Percentiles rank a stretch among this genome's conserved stretches.
Evolutionary conservation across 2,113 vertebrate species (phyloP).

Genomic region (Labrus mixtus): DNA sequence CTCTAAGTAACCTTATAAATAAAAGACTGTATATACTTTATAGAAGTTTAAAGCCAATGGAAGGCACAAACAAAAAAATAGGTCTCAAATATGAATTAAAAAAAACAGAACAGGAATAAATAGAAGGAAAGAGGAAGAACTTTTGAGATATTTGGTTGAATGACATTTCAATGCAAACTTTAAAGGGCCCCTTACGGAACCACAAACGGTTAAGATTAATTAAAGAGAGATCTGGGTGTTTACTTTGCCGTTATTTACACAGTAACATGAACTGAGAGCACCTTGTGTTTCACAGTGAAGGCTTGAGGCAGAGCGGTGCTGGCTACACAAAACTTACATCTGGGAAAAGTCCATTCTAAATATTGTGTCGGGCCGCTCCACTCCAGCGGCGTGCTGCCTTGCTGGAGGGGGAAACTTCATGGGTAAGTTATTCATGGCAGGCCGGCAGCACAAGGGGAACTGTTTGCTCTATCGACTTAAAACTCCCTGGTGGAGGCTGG

Average conservation of each 20-base stretch:
- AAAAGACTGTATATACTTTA: not conserved
- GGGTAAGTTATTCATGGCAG: conserved; percentile 52
- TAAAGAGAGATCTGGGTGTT: conserved; percentile 36
- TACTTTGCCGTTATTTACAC: conserved; percentile 24
- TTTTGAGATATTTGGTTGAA: not conserved
- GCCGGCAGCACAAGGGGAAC: conserved; percentile 40
- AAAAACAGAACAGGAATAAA: conserved; percentile 8
- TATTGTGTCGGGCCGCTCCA: conserved; percentile 38
- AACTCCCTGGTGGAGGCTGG: conserved; percentile 58
- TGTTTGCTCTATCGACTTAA: conserved; percentile 65
- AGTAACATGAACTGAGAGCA: conserved; percentile 27
- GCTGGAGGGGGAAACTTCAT: conserved; percentile 55
- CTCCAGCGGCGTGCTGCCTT: conserved; percentile 45
- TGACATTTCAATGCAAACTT: conserved; percentile 14
- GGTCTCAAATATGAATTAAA: not conserved
- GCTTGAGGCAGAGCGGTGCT: conserved; percentile 6
- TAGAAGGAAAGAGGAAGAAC: not conserved
- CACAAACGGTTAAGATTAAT: conserved; percentile 26
- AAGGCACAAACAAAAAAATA: not conserved
- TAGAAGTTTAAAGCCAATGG: conserved; percentile 1
- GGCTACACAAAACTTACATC: conserved; percentile 42
- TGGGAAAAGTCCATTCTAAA: conserved; percentile 57
- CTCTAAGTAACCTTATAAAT: conserved; percentile 10
- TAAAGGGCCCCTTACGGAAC: not conserved
- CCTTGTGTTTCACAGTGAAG: conserved; percentile 24